phyloP scores from a whole-genome alignment of 2,113 vertebrate species.

The Piprites chloris region DNA sequence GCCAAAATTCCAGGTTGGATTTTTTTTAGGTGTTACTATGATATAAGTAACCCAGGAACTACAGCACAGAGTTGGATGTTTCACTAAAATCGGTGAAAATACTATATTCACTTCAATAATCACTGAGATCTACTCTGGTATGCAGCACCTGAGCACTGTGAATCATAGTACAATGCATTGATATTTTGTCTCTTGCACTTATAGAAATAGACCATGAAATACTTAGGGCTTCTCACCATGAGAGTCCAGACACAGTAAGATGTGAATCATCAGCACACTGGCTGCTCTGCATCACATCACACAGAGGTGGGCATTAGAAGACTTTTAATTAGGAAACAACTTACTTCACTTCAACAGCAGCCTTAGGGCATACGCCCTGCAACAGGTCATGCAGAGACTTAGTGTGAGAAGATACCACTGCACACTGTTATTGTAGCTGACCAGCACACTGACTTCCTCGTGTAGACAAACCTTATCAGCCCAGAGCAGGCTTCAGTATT shows the following conservation, averaged over 20 bases:
- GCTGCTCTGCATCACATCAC: neutral
- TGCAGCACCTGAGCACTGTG: neutral
- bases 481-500: neutral
- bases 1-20: neutral
- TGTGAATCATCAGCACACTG: neutral
- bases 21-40: neutral
- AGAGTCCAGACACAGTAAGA: neutral
- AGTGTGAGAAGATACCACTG: neutral
- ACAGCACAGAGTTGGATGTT: neutral
- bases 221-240: neutral
- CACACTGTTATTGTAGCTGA: neutral
- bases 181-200: neutral
- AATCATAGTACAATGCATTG: neutral
- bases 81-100: neutral
- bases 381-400: neutral
- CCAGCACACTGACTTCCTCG: neutral
- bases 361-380: neutral
- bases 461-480: constrained; percentile 54
- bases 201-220: neutral
- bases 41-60: neutral
- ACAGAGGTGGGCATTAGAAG: neutral
- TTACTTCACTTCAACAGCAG: neutral
- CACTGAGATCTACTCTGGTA: neutral
- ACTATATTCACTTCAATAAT: neutral
- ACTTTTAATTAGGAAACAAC: neutral